Evolutionary conservation across 2,797 vertebrate species (phyloP).

Genomic region (Varecia variegata): DNA sequence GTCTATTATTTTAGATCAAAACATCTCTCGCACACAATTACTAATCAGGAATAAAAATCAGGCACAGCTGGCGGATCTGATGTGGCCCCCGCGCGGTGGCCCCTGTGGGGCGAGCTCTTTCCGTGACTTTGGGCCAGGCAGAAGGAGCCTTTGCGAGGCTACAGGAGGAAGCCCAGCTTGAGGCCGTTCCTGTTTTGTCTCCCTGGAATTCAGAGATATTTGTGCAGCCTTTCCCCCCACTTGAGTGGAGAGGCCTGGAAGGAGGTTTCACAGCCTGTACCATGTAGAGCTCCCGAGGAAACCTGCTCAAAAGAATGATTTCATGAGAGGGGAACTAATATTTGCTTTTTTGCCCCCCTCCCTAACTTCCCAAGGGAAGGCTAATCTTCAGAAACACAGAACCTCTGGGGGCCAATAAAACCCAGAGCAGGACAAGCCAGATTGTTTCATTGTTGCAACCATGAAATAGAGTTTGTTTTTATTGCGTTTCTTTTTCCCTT

Average conservation of each 20-base stretch:
- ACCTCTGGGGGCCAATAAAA: constrained; percentile 82
- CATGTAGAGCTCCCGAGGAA: constrained; percentile 35
- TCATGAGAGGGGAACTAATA: constrained; percentile 76
- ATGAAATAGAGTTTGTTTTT: constrained; percentile 85
- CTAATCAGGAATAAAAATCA: constrained; percentile 81
- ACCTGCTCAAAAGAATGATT: constrained; percentile 79
- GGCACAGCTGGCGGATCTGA: constrained; percentile 73
- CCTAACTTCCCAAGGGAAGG: constrained; percentile 82
- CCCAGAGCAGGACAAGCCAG: constrained; percentile 73
- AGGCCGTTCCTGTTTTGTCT: constrained; percentile 85
- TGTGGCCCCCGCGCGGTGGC: constrained; percentile 70
- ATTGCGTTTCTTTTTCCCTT: constrained; percentile 84
- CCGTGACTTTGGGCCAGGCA: constrained; percentile 62
- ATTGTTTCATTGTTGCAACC: constrained; percentile 83
- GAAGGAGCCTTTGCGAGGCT: constrained; percentile 59
- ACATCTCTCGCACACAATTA: constrained; percentile 76
- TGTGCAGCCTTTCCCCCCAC: constrained; percentile 33
- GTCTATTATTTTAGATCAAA: constrained; percentile 86
- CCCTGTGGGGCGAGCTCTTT: constrained; percentile 62
- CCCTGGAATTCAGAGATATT: constrained; percentile 79
- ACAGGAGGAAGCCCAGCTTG: constrained; percentile 80
- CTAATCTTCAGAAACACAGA: constrained; percentile 86
- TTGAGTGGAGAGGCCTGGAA: constrained; percentile 67
- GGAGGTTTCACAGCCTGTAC: constrained; percentile 63
- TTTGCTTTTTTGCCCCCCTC: constrained; percentile 36